These are phyloP conservation scores for Acipenser ruthenus DNA, from an alignment of 2,797 vertebrate species.

Conservation along the genomic window DNA sequence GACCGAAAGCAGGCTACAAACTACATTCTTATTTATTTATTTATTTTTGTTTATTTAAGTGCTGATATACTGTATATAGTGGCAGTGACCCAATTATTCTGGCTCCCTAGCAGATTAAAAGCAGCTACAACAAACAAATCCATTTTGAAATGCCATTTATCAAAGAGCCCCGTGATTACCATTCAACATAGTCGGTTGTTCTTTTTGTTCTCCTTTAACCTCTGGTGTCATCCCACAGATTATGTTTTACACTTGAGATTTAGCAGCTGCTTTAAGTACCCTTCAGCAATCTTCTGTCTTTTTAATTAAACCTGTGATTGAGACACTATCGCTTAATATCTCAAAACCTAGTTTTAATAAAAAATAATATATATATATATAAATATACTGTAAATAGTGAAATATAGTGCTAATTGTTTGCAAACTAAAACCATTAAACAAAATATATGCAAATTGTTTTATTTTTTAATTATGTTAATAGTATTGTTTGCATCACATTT, in stretches of 20 bases:
- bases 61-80: not conserved
- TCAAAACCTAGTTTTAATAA: too few species aligned
- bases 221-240: not conserved
- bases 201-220: not conserved
- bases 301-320: too few species aligned
- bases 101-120: not conserved
- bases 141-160: slow-evolving; percentile 11
- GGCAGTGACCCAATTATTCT: slow-evolving; percentile 7
- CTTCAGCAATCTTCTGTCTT: not conserved
- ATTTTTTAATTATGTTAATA: too few species aligned
- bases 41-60: not conserved
- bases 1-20: not conserved
- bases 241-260: slow-evolving; percentile 11
- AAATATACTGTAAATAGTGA: too few species aligned
- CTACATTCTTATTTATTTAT: not conserved
- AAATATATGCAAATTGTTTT: too few species aligned
- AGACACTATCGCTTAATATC: too few species aligned
- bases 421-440: too few species aligned
- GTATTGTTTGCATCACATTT: too few species aligned
- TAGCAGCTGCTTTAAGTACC: not conserved
- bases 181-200: slow-evolving; percentile 3
- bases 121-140: not conserved
- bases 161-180: not conserved
- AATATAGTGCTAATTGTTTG: too few species aligned
- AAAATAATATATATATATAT: too few species aligned